Evolutionary conservation across 2,888 invertebrate species (phyloP).

Genomic region (Rugalucina vietnamica): DNA sequence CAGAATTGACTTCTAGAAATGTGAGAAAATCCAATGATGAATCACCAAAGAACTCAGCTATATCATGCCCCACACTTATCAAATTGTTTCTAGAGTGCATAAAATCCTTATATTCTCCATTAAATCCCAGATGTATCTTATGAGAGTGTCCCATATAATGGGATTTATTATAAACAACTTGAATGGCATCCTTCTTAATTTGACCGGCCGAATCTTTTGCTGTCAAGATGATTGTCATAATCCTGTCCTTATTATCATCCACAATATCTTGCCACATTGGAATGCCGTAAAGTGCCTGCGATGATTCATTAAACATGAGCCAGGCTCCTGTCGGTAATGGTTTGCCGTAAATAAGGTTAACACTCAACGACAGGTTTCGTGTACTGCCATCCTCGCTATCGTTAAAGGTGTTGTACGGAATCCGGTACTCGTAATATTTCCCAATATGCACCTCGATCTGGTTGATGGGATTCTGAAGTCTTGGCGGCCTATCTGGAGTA

Average conservation of each 20-base stretch:
- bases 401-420: constrained; percentile 71
- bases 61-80: constrained; percentile 35
- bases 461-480: constrained; percentile 65
- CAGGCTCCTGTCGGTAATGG: constrained; percentile 65
- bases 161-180: constrained; percentile 50
- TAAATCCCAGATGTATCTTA: constrained; percentile 43
- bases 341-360: constrained; percentile 60
- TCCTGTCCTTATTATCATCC: constrained; percentile 13
- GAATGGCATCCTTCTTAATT: constrained; percentile 58
- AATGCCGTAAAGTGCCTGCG: constrained; percentile 72
- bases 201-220: constrained; percentile 59
- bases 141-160: constrained; percentile 51
- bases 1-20: constrained; percentile 42
- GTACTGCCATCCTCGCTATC: constrained; percentile 77
- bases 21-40: constrained; percentile 39
- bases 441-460: constrained; percentile 65
- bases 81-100: constrained; percentile 32
- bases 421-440: constrained; percentile 63
- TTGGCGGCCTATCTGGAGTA: constrained; percentile 60
- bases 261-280: constrained; percentile 67
- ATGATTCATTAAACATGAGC: constrained; percentile 69
- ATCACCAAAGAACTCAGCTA: constrained; percentile 52
- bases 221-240: constrained; percentile 48
- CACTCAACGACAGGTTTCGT: constrained; percentile 61
- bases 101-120: constrained; percentile 41